Evolutionary conservation across 2,888 invertebrate genomes (phyloP), one percentile per base, ranked within the genome.

Genomic region (Ecliptopera silaceata): DNA sequence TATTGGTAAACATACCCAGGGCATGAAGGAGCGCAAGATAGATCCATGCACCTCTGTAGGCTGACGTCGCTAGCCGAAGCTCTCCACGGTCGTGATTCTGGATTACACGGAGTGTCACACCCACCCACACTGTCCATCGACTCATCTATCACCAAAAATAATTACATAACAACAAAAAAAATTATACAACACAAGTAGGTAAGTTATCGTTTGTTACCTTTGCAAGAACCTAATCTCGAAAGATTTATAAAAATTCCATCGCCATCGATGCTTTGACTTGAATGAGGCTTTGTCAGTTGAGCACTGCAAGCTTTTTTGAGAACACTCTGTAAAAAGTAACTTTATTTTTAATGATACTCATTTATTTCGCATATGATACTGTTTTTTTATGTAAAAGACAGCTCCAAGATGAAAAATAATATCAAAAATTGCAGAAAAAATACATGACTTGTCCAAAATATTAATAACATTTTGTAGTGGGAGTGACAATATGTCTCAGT

Each of bases 171-270:
- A n/a, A n/a, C n/a, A n/a, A n/a, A n/a, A n/a, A n/a, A n/a, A n/a
- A n/a, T n/a, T n/a, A n/a, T 6, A 26, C 26, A 26, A 26, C 6
- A 26, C 26, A 8, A 6, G 6, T 6, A 6, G 6, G 8, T 26
- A n/a, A n/a, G n/a, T 26, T 41, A 18, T 11, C 11, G 6, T 12
- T 22, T 15, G 13, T 66, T 70, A 86, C 88, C 85, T 77, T 77
- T 76, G 46, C 80, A 75, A 1, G 82, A 79, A 4, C 79, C 79
- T 0, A 85, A 65, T 18, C 79, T 72, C 1, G 84, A 80, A 1
- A 87, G 72, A 56, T 88, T 84, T 22, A 89, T 82, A 61, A 80
- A 84, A 22, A 88, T 84, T 1, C 84, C 86, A n/a, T 88, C 88
- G 18, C 71, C 84, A 38, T 79, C 75, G 43, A 86, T 77, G 56